Base-by-base conservation (phyloP, 2,888 invertebrate genomes). In the Hirtodrosophila confusa region DNA sequence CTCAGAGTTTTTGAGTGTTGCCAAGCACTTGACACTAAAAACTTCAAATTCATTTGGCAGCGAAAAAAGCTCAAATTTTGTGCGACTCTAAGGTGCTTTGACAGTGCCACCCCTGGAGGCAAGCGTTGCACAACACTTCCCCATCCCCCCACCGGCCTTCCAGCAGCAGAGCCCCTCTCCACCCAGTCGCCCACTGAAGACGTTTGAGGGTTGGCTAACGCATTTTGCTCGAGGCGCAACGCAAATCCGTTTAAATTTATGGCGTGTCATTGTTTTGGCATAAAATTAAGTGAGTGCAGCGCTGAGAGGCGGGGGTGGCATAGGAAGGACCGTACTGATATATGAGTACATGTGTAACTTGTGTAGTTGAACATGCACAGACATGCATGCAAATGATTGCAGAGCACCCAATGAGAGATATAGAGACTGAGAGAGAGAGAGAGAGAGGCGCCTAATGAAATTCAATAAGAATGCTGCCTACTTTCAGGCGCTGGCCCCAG, bases 201-300 rank as follows among this genome's bases (percentile, higher is more conserved):
- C 37, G 41, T 56, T 43, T 17, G 62, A 45, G 73, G 73, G 77
- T 63, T 56, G 68, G 45, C 33, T 23, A 56, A 48, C 77, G 56
- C 63, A 61, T 45, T 72, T 69, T 54, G 72, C 82, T 69, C 61
- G 75, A 68, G 82, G 86, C 86, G 69, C 68, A 83, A 65, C 67
- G 67, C 78, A 84, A 84, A 84, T 84, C 84, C 88, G 88, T 84
- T 88, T 73, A 88, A 84, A 84, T 84, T 84, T 88, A 84, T 84
- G 88, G 82, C 78, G 86, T 84, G 86, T 84, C 84, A 84, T 84
- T 84, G 84, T 88, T 84, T 84, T 88, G 84, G 82, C 82, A 88
- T 88, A 75, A 84, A 86, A 86, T 88, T 88, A 83, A 88, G 86
- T 88, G 85, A 86, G 88, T 83, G 71, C 47, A 66, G 44, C 39